phyloP scores from a whole-genome alignment of 2,113 vertebrate species.

The Mionectes macconnelli region DNA sequence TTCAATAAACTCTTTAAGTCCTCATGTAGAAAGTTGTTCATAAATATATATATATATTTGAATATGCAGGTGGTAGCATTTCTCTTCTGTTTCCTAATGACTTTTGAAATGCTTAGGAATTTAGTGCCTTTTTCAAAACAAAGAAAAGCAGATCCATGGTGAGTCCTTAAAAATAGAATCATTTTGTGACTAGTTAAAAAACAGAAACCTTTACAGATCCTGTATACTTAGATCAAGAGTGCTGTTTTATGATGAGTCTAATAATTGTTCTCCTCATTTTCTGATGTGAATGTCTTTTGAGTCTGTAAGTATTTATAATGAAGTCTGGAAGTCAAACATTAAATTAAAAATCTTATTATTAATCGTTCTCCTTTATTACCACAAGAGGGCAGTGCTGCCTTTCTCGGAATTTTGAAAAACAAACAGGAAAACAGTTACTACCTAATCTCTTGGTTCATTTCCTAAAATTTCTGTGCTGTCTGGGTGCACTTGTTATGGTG shows the following conservation, averaged over 20 bases:
- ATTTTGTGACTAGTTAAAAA: constrained; percentile 34
- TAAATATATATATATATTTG: background rate
- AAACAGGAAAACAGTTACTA: background rate
- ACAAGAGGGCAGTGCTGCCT: constrained; percentile 3
- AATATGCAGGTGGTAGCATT: background rate
- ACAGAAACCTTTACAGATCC: background rate
- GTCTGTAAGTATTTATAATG: constrained; percentile 22
- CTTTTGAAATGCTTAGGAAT: constrained; percentile 7
- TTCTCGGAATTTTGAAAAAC: background rate
- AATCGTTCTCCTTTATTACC: background rate
- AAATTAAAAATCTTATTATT: background rate
- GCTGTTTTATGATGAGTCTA: background rate
- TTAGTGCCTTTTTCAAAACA: constrained; percentile 65
- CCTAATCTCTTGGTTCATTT: background rate
- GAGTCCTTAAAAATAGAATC: background rate
- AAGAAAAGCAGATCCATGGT: background rate
- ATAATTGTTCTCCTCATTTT: constrained; percentile 13
- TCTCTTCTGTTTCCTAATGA: background rate
- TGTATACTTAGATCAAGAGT: background rate
- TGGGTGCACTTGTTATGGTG: background rate
- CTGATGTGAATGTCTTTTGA: constrained; percentile 4
- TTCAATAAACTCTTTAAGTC: background rate
- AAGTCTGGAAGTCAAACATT: background rate
- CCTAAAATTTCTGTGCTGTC: background rate
- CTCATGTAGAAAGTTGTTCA: background rate